Evolutionary conservation across 2,797 vertebrate species (phyloP), one percentile per base, ranked within the genome.

Genomic region (Antrozous pallidus): DNA sequence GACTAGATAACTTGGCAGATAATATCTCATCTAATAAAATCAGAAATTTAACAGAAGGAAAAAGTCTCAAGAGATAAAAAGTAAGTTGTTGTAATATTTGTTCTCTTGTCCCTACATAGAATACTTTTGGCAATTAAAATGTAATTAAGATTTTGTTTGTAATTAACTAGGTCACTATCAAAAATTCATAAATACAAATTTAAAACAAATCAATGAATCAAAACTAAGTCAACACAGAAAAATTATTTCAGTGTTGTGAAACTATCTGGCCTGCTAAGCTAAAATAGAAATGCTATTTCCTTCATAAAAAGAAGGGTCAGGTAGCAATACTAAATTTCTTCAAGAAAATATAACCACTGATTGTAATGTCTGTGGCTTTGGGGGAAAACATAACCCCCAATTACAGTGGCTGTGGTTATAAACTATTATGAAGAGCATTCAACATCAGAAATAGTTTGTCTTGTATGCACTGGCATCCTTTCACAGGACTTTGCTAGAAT

Each of bases 281-380:
- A 91, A 93, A 94, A 94, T 14, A 94, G 92, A 97, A 93, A 90
- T 45, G 33, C 17, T 95, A 95, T 88, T 97, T 97, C 86, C 93
- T 93, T 98, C 96, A 97, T 33, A 67, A 87, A 93, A 95, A 96
- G 63, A 96, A 92, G 95, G 92, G 97, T 98, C 96, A 98, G 95
- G 97, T 97, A 96, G 96, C 95, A 96, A 92, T 40, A 69, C 91
- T 96, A 90, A 96, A 95, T 97, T 97, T 97, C 95, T 97, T 96
- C 92, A 97, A 98, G 97, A 97, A 98, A 97, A 98, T 90, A 61
- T 88, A 97, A 93, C 97, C 97, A 97, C 95, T 97, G 94, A 93
- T 93, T 97, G 92, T 90, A 97, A 96, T 87, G 80, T 91, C 94
- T 97, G 97, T 97, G 96, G 88, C 91, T 97, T 97, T 94, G 74